Conservation (phyloP, 1,140 invertebrate genomes). For the Macrobrachium nipponense region DNA sequence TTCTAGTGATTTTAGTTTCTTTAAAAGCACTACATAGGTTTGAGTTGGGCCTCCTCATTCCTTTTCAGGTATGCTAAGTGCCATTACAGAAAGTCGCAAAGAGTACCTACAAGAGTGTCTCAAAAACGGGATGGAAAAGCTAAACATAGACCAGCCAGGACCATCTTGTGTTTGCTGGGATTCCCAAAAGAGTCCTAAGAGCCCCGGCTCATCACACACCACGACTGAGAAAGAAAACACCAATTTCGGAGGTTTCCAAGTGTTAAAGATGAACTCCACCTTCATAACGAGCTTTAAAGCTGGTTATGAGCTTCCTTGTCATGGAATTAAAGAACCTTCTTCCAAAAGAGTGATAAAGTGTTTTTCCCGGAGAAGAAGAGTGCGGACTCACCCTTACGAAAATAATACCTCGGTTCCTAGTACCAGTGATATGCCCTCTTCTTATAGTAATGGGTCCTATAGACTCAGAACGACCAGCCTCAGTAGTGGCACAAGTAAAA, state of each 20-base stretch:
- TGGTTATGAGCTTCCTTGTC: constrained; percentile 47
- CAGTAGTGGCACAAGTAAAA: constrained; percentile 51
- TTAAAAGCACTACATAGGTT: background rate
- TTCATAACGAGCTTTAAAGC: constrained; percentile 56
- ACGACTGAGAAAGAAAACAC: constrained; percentile 48
- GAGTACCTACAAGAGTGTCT: constrained; percentile 52
- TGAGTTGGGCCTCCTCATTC: background rate
- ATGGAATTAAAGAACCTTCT: constrained; percentile 40
- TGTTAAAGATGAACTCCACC: constrained; percentile 49
- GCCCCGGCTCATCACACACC: constrained; percentile 9
- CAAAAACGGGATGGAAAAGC: constrained; percentile 43
- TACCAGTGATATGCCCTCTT: constrained; percentile 5
- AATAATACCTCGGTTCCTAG: constrained; percentile 8
- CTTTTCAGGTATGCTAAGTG: constrained; percentile 50
- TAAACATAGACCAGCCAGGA: constrained; percentile 43
- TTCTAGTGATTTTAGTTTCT: background rate
- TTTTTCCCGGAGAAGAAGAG: constrained; percentile 34
- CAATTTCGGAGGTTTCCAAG: constrained; percentile 47
- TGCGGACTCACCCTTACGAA: constrained; percentile 51
- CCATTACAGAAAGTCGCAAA: constrained; percentile 41
- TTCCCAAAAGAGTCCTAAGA: constrained; percentile 28
- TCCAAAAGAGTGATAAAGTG: constrained; percentile 45
- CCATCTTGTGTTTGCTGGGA: constrained; percentile 49
- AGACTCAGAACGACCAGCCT: constrained; percentile 48
- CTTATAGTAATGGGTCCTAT: constrained; percentile 34